Evolutionary conservation across 2,113 vertebrate species (phyloP), one percentile per base, ranked within the genome.

Genomic region (Pelmatolapia mariae): DNA sequence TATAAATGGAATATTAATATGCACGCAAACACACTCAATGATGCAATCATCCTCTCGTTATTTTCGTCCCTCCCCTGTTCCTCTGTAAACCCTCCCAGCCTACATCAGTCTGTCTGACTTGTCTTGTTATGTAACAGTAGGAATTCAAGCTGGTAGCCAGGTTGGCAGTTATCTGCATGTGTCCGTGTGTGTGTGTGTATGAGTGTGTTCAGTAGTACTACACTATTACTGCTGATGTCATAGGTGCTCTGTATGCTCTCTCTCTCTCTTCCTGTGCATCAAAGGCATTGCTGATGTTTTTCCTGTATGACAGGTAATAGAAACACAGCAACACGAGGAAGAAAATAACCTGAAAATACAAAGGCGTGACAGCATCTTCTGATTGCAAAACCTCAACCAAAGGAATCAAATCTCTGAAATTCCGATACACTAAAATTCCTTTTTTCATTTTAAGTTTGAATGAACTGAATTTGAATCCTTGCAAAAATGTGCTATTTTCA

Each of bases 101-200:
- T 50, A 29, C 66, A 61, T 86, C 88, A 45, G 81, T 50, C 81
- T 57, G 71, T 85, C 82, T 54, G 76, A 57, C 50, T 71, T 36
- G 63, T 86, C 56, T 63, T 10, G 26, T 94, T 93, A 93, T 52
- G 82, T 89, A 94, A 94, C 68, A 19, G 82, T 6, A 79, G 84
- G 78, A 87, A 86, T 82, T 90, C 43, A 63, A 88, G 89, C 92
- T 81, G 89, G 80, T 83, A 6, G 85, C 87, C 90, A 92, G 88
- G 84, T 88, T 93, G 87, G 86, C 91, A 83, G 63, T 52, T 83
- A 84, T 76, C 83, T 78, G 83, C 16, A n/a, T 85, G 82, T 88
- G 81, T 84, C 19, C 33, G 56, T 47, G 73, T 79, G 8, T 81
- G 8, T 81, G 61, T 71, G 12, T 73, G 15, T 73, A 19, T 76